Conservation (phyloP, 1,140 invertebrate genomes). For the Pissodes strobi region DNA sequence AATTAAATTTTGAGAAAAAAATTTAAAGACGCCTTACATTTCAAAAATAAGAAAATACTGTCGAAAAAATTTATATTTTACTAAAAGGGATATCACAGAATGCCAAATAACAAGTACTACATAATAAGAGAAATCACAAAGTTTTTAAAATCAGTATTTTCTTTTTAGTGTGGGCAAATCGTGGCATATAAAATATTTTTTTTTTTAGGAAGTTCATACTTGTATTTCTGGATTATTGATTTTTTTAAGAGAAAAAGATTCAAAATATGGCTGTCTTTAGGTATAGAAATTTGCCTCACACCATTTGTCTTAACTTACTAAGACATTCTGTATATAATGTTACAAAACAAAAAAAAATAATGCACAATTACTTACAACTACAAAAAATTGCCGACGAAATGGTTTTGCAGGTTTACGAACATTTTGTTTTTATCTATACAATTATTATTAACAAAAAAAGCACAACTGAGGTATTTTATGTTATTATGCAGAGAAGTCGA, state of each 20-base stretch:
- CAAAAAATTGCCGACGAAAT: constrained; percentile 5
- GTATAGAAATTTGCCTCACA: background rate
- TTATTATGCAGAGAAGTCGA: constrained; percentile 37
- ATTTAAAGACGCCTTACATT: too few relatives aligned
- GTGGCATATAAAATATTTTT: background rate
- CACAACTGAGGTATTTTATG: constrained; percentile 46
- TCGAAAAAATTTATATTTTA: constrained; percentile 22
- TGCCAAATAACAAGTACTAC: constrained; percentile 33
- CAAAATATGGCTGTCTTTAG: too few relatives aligned
- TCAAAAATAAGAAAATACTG: constrained; percentile 30
- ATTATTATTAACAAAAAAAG: constrained; percentile 34
- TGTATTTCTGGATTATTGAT: too few relatives aligned
- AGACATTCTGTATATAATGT: constrained; percentile 19
- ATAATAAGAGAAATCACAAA: constrained; percentile 21
- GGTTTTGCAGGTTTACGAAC: constrained; percentile 8
- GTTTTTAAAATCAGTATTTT: constrained; percentile 11
- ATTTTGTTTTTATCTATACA: constrained; percentile 9
- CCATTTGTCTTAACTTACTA: background rate
- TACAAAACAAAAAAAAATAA: constrained; percentile 9
- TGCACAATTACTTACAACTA: background rate
- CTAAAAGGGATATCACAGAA: constrained; percentile 42
- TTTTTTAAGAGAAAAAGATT: too few relatives aligned
- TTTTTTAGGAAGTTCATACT: too few relatives aligned
- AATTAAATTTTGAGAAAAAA: too few relatives aligned
- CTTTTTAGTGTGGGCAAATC: background rate